Percentiles rank a stretch among this genome's conserved stretches.
phyloP scores from a whole-genome alignment of 2,797 vertebrate genomes.

The Platalea minor region DNA sequence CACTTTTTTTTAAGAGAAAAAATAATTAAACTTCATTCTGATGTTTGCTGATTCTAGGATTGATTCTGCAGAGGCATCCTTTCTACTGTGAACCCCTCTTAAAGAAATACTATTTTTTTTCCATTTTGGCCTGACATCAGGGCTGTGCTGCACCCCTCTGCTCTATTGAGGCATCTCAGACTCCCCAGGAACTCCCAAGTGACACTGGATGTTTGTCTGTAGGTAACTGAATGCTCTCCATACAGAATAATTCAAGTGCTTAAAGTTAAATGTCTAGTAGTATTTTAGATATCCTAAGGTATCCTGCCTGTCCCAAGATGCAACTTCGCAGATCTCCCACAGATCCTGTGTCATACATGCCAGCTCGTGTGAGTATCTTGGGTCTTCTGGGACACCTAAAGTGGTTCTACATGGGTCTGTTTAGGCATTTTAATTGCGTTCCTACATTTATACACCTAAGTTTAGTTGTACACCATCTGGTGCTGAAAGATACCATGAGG shows the following conservation, averaged over 20 bases:
- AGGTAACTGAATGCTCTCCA: not conserved
- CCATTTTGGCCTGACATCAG: rapidly evolving
- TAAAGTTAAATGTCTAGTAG: not conserved
- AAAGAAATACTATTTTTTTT: not conserved
- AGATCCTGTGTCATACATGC: not conserved
- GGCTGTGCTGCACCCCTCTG: not conserved
- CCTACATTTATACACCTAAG: not conserved
- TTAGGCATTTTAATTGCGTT: not conserved
- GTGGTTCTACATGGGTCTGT: not conserved
- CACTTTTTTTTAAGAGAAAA: not conserved
- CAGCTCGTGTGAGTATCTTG: not conserved
- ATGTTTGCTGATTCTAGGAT: not conserved
- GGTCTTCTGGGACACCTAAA: not conserved
- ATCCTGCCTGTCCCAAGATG: not conserved
- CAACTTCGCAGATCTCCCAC: not conserved
- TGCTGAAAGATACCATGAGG: not conserved
- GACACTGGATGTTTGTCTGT: not conserved
- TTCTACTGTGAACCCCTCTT: not conserved
- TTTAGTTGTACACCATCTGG: not conserved
- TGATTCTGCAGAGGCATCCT: not conserved
- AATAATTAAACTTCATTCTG: not conserved
- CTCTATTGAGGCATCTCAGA: rapidly evolving
- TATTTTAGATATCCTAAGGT: not conserved
- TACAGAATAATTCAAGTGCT: not conserved
- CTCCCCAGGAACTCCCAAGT: not conserved